Conservation (phyloP, 2,797 vertebrate species). For the Notolabrus celidotus region DNA sequence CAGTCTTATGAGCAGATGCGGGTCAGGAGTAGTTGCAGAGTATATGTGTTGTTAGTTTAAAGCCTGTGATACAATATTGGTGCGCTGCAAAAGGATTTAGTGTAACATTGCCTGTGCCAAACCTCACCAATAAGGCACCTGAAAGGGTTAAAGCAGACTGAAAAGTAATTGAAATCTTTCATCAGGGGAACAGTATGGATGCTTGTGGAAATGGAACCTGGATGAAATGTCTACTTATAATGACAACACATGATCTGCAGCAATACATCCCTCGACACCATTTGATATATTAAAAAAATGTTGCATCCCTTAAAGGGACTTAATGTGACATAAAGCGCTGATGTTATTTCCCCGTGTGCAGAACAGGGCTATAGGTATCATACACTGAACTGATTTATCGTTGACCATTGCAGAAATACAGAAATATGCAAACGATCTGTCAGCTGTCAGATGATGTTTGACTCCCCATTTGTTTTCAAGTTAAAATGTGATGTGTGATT, state of each 20-base stretch:
- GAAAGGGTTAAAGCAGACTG: not conserved
- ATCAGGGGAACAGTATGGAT: not conserved
- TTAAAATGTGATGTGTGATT: slow-evolving; percentile 52
- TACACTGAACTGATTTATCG: slow-evolving; percentile 25
- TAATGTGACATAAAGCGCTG: slow-evolving; percentile 4
- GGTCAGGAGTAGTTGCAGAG: not conserved
- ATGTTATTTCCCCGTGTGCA: not conserved
- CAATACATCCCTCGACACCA: slow-evolving; percentile 28
- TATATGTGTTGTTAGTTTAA: not conserved
- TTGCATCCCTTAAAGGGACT: not conserved
- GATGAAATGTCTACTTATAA: slow-evolving; percentile 19
- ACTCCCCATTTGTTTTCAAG: slow-evolving; percentile 31
- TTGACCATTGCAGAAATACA: slow-evolving; percentile 23
- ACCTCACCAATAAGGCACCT: not conserved
- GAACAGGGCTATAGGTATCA: slow-evolving; percentile 21
- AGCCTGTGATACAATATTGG: not conserved
- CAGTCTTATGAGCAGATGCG: not conserved
- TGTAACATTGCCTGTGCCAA: not conserved
- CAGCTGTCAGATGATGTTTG: slow-evolving; percentile 34
- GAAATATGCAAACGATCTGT: slow-evolving; percentile 19
- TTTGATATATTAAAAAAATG: slow-evolving; percentile 6
- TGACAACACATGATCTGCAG: slow-evolving; percentile 22
- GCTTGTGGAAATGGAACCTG: not conserved
- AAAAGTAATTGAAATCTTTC: slow-evolving; percentile 9
- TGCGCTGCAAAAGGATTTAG: slow-evolving; percentile 2